Evolutionary conservation across 2,888 invertebrate species (phyloP), one percentile per base, ranked within the genome.

Genomic region (Teinopalpus imperialis): DNA sequence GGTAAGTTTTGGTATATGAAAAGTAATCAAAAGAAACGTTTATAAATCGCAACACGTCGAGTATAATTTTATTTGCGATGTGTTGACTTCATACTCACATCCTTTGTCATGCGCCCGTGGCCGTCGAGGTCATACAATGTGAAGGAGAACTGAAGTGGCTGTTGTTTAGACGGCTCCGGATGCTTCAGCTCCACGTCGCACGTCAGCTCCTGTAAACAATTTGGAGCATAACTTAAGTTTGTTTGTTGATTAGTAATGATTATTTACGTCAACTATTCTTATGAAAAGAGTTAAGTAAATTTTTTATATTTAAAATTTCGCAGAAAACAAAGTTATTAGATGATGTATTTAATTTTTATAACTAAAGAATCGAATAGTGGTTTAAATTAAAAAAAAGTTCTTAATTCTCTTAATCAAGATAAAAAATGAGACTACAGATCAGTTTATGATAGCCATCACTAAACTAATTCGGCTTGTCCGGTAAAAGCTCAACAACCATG

Each of bases 51-150:
- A 14, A 23, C 16, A n/a, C 23, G 27, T 32, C 9, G 7, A 23
- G 16, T 27, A 5, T 47, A 1, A 34, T 41, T n/a, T 26, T 13
- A 27, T 34, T 34, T 32, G 21, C 24, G 14, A 8, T 27, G 29
- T 41, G 26, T 58, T 9, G 18, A 43, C 18, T 42, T 20, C n/a
- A 30, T 48, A 90, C 93, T 90, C 88, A 94, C 94, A 89, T 97
- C 97, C 91, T 96, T 97, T 67, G 97, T 97, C 86, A 97, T 95
- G 83, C 96, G 95, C 46, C 97, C 97, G 74, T 96, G 95, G 27
- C 97, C 97, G 71, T 97, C 96, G 63, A 97, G 93, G 81, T 97
- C 97, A 72, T 97, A 97, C 49, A 97, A 90, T 20, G 97, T 97
- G 76, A 97, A 97, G 16, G 96, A 96, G 88, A 95, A 95, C 69